Evolutionary conservation across 2,888 invertebrate species (phyloP).

Genomic region (Andrena trimmerana): DNA sequence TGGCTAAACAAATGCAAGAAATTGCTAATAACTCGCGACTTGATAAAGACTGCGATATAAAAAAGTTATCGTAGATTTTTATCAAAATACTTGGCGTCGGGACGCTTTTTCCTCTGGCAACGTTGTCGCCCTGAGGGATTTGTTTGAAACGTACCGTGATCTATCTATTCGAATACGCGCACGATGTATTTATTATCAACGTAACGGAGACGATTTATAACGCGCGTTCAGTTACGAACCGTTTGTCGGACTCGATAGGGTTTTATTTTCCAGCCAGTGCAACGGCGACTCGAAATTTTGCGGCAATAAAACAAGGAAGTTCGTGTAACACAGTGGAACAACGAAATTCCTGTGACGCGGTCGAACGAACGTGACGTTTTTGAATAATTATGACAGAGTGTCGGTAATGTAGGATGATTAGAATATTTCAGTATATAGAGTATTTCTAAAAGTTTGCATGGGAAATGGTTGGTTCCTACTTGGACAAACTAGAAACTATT

Average conservation of each 20-base stretch:
- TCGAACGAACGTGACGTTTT: neutral
- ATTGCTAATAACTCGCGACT: too few species aligned
- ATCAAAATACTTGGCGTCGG: neutral
- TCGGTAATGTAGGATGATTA: neutral
- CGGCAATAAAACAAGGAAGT: neutral
- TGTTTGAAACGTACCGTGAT: conserved; percentile 43
- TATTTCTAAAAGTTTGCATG: too few species aligned
- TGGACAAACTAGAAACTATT: neutral
- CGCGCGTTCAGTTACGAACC: conserved; percentile 31
- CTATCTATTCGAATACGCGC: conserved; percentile 35
- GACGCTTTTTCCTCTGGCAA: conserved; percentile 2
- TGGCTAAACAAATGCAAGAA: too few species aligned
- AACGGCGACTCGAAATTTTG: neutral
- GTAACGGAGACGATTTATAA: conserved; percentile 48
- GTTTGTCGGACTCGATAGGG: conserved; percentile 17
- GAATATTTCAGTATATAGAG: too few species aligned
- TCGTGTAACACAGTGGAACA: neutral
- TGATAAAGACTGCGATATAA: too few species aligned
- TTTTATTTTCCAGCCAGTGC: conserved; percentile 47
- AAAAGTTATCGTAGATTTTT: neutral
- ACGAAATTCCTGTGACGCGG: neutral
- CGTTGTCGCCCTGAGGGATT: conserved; percentile 8
- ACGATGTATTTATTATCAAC: conserved; percentile 60
- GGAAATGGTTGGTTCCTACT: neutral
- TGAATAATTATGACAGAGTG: neutral